Evolutionary conservation across 1,140 invertebrate genomes (phyloP).

Genomic region (Hestina assimilis): DNA sequence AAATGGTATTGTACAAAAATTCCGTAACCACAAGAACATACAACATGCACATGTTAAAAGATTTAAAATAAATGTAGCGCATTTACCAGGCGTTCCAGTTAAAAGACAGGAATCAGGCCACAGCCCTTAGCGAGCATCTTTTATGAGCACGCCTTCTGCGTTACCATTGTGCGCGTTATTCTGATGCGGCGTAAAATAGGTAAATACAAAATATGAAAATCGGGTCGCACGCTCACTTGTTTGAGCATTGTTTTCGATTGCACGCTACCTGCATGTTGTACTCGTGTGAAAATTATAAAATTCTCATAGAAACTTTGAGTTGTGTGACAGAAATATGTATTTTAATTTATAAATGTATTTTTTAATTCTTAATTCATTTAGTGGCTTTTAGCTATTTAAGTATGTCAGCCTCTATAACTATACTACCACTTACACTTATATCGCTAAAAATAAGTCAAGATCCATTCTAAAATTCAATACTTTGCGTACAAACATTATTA

Average conservation of each 20-base stretch:
- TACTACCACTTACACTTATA: no score
- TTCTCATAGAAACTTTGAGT: no score
- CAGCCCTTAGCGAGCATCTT: slow-evolving; percentile 39
- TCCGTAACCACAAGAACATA: not conserved
- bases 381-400: no score
- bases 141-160: slow-evolving; percentile 35
- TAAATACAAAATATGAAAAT: slow-evolving; percentile 33
- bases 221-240: slow-evolving; percentile 6
- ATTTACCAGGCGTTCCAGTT: slow-evolving; percentile 34
- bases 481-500: no score
- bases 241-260: not conserved
- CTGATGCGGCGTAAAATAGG: slow-evolving; percentile 29
- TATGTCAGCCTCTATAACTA: no score
- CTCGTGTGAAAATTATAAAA: not conserved
- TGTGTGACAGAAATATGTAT: no score
- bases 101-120: slow-evolving; percentile 35
- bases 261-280: not conserved
- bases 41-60: slow-evolving; percentile 10
- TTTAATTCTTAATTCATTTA: no score
- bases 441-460: no score
- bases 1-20: not conserved
- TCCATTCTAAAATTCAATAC: no score
- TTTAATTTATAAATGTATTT: no score
- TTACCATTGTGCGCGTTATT: slow-evolving; percentile 20
- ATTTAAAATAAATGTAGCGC: slow-evolving; percentile 33